These are phyloP conservation scores for Glaucidium brasilianum DNA, from an alignment of 2,113 vertebrate species.

Conservation along the genomic window DNA sequence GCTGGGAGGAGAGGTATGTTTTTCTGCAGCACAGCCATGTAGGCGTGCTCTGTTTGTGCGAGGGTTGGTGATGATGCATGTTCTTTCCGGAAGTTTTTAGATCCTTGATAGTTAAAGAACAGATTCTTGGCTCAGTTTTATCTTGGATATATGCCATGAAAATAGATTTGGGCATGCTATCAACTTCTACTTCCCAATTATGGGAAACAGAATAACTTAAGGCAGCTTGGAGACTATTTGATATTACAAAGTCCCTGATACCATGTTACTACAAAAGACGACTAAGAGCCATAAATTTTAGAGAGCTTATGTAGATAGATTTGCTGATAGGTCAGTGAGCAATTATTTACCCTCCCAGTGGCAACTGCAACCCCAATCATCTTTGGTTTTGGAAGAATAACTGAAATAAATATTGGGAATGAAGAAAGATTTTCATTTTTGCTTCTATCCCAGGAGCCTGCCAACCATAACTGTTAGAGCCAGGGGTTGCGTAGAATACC, in stretches of 20 bases:
- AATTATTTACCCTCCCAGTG: neutral
- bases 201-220: neutral
- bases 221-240: neutral
- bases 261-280: neutral
- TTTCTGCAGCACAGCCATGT: neutral
- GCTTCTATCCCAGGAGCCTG: neutral
- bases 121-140: neutral
- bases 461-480: neutral
- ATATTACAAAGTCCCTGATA: neutral
- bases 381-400: neutral
- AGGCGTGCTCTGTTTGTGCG: slow-evolving; percentile 16
- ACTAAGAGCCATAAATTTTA: neutral
- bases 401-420: neutral
- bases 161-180: neutral
- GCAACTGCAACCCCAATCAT: neutral
- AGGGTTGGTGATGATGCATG: neutral
- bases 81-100: neutral
- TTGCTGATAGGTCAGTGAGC: neutral
- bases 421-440: neutral
- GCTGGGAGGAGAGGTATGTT: neutral
- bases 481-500: neutral
- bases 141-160: neutral
- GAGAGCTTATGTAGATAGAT: rapidly evolving
- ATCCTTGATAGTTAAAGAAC: neutral
- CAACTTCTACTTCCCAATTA: neutral